Evolutionary conservation across 2,888 invertebrate species (phyloP).

Genomic region (Euclidia mi): DNA sequence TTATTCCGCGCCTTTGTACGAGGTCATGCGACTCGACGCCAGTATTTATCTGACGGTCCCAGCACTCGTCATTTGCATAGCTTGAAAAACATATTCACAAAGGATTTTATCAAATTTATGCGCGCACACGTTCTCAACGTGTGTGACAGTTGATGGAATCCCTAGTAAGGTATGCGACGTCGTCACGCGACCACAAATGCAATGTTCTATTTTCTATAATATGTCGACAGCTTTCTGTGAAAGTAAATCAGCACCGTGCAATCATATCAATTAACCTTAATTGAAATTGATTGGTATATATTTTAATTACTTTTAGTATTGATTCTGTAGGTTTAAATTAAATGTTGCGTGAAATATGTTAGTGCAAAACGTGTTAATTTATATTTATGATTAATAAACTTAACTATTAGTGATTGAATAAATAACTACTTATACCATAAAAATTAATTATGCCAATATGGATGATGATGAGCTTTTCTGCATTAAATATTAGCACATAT

Average conservation of each 20-base stretch:
- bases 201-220: constrained; percentile 39
- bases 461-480: too few relatives aligned
- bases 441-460: too few relatives aligned
- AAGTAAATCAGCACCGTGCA: not conserved
- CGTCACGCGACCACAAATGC: too few relatives aligned
- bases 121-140: constrained; percentile 70
- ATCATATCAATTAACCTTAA: not conserved
- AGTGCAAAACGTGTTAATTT: too few relatives aligned
- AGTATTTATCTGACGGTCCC: constrained; percentile 62
- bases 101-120: constrained; percentile 80
- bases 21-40: constrained; percentile 22
- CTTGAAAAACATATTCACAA: constrained; percentile 66
- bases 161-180: constrained; percentile 51
- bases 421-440: too few relatives aligned
- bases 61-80: constrained; percentile 66
- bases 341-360: too few relatives aligned
- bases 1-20: constrained; percentile 48
- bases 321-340: not conserved
- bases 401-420: too few relatives aligned
- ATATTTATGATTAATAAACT: too few relatives aligned
- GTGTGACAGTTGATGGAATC: constrained; percentile 65
- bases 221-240: constrained; percentile 6
- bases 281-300: not conserved
- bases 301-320: not conserved
- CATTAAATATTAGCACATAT: too few relatives aligned